Percentiles rank a stretch among this genome's conserved stretches.
phyloP scores from a whole-genome alignment of 2,113 vertebrate genomes.

The Hypanus sabinus region DNA sequence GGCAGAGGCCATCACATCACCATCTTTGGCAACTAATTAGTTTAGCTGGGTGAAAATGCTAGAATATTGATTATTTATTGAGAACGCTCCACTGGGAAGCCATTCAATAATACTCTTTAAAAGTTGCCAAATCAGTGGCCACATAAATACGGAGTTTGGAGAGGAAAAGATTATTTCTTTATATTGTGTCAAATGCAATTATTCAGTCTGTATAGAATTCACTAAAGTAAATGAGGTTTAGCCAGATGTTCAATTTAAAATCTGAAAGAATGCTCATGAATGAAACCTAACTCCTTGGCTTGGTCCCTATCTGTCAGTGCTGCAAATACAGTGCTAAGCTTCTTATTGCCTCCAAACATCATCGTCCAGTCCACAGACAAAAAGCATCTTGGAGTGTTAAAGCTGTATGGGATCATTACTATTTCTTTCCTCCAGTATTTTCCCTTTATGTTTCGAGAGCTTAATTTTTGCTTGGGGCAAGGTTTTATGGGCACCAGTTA shows the following conservation, averaged over 20 bases:
- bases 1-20: background rate
- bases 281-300: conserved; percentile 1
- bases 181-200: conserved; percentile 7
- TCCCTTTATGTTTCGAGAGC: background rate
- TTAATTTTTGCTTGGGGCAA: background rate
- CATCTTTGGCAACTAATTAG: background rate
- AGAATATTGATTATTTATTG: background rate
- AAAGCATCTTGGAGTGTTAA: background rate
- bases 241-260: conserved; percentile 33
- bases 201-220: background rate
- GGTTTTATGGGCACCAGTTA: background rate
- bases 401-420: background rate
- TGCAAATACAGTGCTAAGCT: background rate
- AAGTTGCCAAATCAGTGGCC: background rate
- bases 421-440: background rate
- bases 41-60: background rate
- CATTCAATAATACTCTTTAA: conserved; percentile 24
- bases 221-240: conserved; percentile 12
- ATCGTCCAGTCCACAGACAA: background rate
- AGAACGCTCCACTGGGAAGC: background rate
- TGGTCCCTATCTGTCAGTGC: background rate
- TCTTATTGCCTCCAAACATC: background rate
- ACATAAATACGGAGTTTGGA: background rate
- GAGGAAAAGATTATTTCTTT: background rate
- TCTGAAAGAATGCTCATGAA: background rate